Conservation (phyloP, 2,888 invertebrate genomes). For the Thereva unica region DNA sequence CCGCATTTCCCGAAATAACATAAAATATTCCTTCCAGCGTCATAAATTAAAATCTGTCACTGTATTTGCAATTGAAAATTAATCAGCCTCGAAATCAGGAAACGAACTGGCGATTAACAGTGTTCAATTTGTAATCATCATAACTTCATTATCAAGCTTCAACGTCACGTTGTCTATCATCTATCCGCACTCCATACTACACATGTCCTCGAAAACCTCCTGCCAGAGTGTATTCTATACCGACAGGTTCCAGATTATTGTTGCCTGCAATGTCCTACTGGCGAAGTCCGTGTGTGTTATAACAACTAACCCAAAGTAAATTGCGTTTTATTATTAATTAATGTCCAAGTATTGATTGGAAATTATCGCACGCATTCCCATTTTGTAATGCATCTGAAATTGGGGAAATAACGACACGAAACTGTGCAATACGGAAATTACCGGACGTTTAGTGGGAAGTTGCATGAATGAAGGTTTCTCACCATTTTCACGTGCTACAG, state of each 20-base stretch:
- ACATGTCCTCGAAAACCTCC: no score
- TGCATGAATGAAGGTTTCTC: conserved; percentile 22
- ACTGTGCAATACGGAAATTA: conserved; percentile 24
- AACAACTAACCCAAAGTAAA: not conserved
- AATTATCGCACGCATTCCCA: conserved; percentile 6
- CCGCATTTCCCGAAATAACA: not conserved
- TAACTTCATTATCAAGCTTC: conserved; percentile 34
- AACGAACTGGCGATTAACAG: conserved; percentile 32
- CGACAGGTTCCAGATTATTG: not conserved
- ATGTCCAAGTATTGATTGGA: conserved; percentile 21
- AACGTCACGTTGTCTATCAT: no score
- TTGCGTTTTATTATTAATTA: conserved; percentile 26
- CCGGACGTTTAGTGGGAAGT: conserved; percentile 13
- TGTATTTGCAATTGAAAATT: conserved; percentile 38
- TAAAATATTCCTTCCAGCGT: not conserved
- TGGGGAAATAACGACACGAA: conserved; percentile 2
- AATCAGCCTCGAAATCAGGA: conserved; percentile 37
- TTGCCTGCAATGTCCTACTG: conserved; percentile 2
- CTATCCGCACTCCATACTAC: no score
- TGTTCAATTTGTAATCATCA: conserved; percentile 37
- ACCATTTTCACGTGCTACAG: conserved; percentile 17
- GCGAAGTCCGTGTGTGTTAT: not conserved
- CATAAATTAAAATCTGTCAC: not conserved
- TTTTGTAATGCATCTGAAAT: not conserved
- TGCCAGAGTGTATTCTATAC: no score